Evolutionary conservation across 2,797 vertebrate genomes (phyloP).

Genomic region (Prunella strophiata): DNA sequence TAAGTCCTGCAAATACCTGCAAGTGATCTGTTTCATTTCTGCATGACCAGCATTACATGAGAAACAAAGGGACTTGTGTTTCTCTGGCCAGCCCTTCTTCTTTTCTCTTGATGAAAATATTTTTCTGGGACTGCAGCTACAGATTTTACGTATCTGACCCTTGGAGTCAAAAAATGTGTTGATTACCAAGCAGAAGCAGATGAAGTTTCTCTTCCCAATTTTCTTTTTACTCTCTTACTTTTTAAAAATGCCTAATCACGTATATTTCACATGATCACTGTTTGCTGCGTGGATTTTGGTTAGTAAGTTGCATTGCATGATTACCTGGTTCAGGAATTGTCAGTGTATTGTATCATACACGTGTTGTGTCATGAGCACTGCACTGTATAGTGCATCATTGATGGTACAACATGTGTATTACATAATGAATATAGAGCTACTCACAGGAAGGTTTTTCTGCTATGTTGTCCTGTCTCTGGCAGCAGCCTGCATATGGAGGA

Average conservation of each 20-base stretch:
- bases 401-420: background rate
- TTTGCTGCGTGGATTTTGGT: background rate
- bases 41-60: background rate
- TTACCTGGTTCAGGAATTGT: background rate
- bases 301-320: background rate
- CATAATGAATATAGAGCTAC: background rate
- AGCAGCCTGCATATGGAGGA: background rate
- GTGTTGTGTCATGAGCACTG: background rate
- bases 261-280: background rate
- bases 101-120: background rate
- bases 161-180: background rate
- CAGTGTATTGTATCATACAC: background rate
- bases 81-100: background rate
- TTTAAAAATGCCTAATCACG: background rate
- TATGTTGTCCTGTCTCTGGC: background rate
- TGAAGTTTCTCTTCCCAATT: background rate
- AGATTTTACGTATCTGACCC: background rate
- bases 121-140: background rate
- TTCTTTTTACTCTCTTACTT: background rate
- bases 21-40: background rate
- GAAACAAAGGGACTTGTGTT: background rate
- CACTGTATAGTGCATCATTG: background rate
- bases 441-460: background rate
- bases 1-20: background rate
- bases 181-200: background rate